A percentile compares a stretch with the other conserved stretches of the same genome.
Evolutionary conservation across 2,888 invertebrate species (phyloP).

Genomic region (Nysson spinosus): DNA sequence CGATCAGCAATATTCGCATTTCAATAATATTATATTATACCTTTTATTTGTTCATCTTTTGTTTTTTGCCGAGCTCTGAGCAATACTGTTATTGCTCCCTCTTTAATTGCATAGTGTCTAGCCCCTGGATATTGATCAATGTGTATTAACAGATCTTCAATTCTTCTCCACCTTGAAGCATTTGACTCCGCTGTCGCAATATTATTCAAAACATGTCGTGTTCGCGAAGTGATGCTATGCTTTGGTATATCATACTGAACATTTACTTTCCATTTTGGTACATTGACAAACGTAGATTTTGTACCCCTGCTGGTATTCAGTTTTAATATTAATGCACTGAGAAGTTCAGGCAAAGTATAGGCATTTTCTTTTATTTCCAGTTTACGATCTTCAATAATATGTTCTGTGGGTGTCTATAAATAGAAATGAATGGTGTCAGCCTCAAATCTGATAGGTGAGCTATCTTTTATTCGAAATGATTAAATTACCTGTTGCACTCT

Average conservation of each 20-base stretch:
- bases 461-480: too few species aligned
- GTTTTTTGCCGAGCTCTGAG: constrained; percentile 79
- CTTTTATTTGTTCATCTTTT: constrained; percentile 72
- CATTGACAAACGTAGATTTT: constrained; percentile 57
- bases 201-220: constrained; percentile 83
- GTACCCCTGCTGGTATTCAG: constrained; percentile 69
- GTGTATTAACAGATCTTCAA: constrained; percentile 86
- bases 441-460: too few species aligned
- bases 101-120: constrained; percentile 86
- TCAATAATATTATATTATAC: constrained; percentile 45
- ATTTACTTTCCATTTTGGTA: constrained; percentile 79
- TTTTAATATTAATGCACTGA: constrained; percentile 76
- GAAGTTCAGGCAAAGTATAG: constrained; percentile 74
- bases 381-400: constrained; percentile 16
- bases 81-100: constrained; percentile 84
- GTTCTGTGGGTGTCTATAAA: constrained; percentile 23
- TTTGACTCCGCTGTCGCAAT: constrained; percentile 80
- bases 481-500: constrained; percentile 17
- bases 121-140: constrained; percentile 87
- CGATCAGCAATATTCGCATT: not conserved
- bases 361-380: constrained; percentile 51
- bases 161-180: constrained; percentile 80
- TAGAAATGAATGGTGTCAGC: constrained; percentile 1
- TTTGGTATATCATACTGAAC: constrained; percentile 73
- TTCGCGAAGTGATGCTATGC: constrained; percentile 82